These are phyloP conservation scores for Apogon hyalosoma DNA, from an alignment of 2,797 vertebrate species.

Conservation along the genomic window DNA sequence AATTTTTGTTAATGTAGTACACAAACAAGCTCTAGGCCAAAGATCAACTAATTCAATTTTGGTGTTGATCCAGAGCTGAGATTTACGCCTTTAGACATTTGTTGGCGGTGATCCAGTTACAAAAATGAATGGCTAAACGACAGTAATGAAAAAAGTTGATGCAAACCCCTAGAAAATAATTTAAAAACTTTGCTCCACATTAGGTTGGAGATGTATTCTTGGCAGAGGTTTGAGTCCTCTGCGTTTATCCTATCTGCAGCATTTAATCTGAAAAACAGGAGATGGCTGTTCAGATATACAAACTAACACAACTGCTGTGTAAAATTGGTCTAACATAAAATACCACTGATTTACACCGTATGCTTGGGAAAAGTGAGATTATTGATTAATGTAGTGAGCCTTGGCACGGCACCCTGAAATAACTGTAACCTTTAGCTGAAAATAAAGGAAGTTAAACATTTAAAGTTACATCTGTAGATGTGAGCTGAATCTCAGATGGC, in stretches of 20 bases:
- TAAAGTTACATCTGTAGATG: slow-evolving; percentile 10
- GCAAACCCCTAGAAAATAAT: not conserved
- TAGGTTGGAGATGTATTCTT: not conserved
- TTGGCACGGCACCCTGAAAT: not conserved
- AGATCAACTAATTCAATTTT: slow-evolving; percentile 29
- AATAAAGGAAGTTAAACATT: slow-evolving; percentile 12
- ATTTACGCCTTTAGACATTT: slow-evolving; percentile 11
- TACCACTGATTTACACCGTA: not conserved
- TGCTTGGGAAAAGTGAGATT: slow-evolving; percentile 6
- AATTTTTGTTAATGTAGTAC: slow-evolving; percentile 12
- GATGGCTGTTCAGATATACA: too few species aligned
- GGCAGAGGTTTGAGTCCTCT: too few species aligned
- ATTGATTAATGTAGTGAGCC: slow-evolving; percentile 3
- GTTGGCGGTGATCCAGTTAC: slow-evolving; percentile 9
- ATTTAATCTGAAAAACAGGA: too few species aligned
- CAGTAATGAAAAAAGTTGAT: not conserved
- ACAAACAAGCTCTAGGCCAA: not conserved
- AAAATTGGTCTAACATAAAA: not conserved
- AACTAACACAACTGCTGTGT: too few species aligned
- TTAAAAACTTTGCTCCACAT: too few species aligned
- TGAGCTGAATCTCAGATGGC: slow-evolving; percentile 22
- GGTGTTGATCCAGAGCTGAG: slow-evolving; percentile 13
- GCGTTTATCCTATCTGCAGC: too few species aligned
- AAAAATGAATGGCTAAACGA: slow-evolving; percentile 7
- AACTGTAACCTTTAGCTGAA: slow-evolving; percentile 3